Evolutionary conservation across 2,797 vertebrate species (phyloP).

Genomic region (Enteromius unitaeniatus): DNA sequence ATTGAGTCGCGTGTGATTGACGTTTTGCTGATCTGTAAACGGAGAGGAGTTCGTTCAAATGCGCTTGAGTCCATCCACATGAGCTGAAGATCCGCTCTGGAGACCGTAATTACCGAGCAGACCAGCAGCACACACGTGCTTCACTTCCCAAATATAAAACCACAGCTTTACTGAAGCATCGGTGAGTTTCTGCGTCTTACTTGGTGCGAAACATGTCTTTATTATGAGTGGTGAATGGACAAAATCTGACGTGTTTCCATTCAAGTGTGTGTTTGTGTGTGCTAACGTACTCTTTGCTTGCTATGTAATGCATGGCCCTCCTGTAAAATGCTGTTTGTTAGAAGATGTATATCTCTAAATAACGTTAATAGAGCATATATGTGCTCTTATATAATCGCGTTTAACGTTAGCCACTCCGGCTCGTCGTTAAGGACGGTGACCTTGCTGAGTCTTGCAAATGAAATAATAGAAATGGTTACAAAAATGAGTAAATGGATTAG

Average conservation of each 20-base stretch:
- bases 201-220: background rate
- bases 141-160: background rate
- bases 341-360: background rate
- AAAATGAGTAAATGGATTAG: background rate
- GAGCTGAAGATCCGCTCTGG: background rate
- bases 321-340: background rate
- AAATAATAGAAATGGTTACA: background rate
- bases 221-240: background rate
- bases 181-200: background rate
- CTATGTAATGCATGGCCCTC: background rate
- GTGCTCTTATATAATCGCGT: background rate
- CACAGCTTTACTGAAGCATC: background rate
- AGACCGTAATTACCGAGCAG: too few species aligned
- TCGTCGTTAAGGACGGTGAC: background rate
- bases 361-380: background rate
- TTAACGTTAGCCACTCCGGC: background rate
- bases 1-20: too few species aligned
- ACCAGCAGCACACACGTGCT: slow-evolving; percentile 9
- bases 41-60: too few species aligned
- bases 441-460: slow-evolving; percentile 23
- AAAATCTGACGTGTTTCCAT: background rate
- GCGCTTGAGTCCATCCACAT: background rate
- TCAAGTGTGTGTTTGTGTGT: background rate
- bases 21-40: background rate
- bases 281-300: background rate